Percentiles rank a stretch among this genome's conserved stretches.
Conservation (phyloP, 2,888 invertebrate species). For the Peribatodes rhomboidaria region DNA sequence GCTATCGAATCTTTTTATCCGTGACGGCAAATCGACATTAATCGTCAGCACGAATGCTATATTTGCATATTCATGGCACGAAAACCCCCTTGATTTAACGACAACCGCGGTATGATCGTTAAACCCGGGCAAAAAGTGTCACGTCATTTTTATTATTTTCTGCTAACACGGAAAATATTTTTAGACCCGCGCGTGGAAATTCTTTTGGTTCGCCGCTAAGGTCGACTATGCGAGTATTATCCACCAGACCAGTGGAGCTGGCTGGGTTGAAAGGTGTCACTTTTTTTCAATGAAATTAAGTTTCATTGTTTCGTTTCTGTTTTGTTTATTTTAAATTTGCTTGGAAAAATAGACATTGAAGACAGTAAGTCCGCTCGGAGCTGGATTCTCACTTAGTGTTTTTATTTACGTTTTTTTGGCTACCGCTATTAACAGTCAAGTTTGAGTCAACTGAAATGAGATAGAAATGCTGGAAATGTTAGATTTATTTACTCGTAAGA, state of each 20-base stretch:
- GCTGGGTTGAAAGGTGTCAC: no score
- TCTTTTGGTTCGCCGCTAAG: conserved; percentile 9
- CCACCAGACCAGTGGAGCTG: no score
- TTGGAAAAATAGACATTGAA: no score
- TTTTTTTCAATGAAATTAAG: no score
- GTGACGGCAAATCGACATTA: conserved; percentile 64
- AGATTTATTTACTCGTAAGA: no score
- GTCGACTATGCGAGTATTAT: background rate
- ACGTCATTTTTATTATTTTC: conserved; percentile 65
- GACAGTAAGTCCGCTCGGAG: no score
- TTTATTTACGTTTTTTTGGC: no score
- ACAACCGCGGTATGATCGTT: conserved; percentile 68
- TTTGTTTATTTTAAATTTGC: no score
- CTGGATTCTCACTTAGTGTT: no score
- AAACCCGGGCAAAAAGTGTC: conserved; percentile 66
- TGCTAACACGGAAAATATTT: conserved; percentile 55
- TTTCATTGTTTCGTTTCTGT: background rate
- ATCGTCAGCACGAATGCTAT: conserved; percentile 66
- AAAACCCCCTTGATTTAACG: conserved; percentile 69
- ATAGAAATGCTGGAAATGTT: no score
- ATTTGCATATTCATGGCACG: conserved; percentile 77
- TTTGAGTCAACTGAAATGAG: no score
- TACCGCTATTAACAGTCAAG: no score
- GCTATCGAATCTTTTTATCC: conserved; percentile 57
- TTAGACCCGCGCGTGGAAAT: conserved; percentile 43